Evolutionary conservation across 2,888 invertebrate species (phyloP), one percentile per base, ranked within the genome.

Genomic region (Nasonovia ribisnigri): DNA sequence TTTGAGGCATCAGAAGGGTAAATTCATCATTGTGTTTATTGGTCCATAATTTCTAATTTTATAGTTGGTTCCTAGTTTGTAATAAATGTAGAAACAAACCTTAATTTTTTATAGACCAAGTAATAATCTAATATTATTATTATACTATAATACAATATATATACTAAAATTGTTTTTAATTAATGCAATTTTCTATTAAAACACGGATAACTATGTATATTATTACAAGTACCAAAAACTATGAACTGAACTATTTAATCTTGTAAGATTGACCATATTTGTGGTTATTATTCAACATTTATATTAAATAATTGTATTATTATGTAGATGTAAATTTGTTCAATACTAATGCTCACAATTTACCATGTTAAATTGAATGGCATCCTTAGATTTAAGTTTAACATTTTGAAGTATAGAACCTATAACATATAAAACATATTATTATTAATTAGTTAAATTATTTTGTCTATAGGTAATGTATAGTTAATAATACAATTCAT

Each of bases 341-440:
- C 20, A 36, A 20, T 20, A 77, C 20, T 36, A 20, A 77, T 77
- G 36, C 36, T 20, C 77, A 77, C 36, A 77, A 77, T 77, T 77
- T 77, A 77, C 88, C 51, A 88, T 11, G 88, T 51, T 88, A 88
- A 51, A 51, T 88, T 88, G 88, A 88, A 88, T 36, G 51, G 11
- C 20, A 16, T 88, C 10, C n/a, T 88, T 88, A 88, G 48, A 88
- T 88, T 26, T 51, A 88, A 88, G 51, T 88, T 51, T 88, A 88
- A 88, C 51, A 36, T 88, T 88, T 88, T 88, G 88, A 88, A 88
- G 88, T 88, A 88, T 88, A 88, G 51, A 51, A 88, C 51, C 88
- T 88, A 51, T 10, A 88, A 88, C 51, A 77, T 36, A 77, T 77
- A 77, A 36, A 8, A 20, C 36, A 77, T 67, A n/a, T 77, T 20